Evolutionary conservation across 2,113 vertebrate species (phyloP).

Genomic region (Nothocercus julius): DNA sequence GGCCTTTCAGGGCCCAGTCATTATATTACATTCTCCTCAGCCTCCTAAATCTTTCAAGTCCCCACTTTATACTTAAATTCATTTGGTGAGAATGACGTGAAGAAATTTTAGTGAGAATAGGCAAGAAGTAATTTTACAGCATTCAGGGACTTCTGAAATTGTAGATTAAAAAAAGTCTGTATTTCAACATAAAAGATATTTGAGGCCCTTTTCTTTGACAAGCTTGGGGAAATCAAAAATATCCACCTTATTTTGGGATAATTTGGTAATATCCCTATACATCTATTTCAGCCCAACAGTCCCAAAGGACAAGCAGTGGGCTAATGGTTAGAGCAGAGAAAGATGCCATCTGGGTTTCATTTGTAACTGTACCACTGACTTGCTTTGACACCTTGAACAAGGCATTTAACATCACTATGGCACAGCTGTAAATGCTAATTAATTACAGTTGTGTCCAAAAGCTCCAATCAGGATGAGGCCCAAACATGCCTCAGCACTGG

Average conservation of each 20-base stretch:
- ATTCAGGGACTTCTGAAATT: background rate
- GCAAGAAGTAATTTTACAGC: background rate
- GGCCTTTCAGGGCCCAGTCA: background rate
- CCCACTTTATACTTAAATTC: background rate
- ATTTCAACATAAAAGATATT: background rate
- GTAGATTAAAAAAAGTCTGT: background rate
- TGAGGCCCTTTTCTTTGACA: background rate
- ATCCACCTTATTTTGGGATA: background rate
- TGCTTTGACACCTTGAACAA: conserved; percentile 41
- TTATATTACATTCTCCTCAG: background rate
- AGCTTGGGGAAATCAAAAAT: background rate
- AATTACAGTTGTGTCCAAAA: conserved; percentile 47
- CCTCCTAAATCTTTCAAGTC: background rate
- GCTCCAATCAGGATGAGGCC: conserved; percentile 3
- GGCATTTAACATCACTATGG: conserved; percentile 12
- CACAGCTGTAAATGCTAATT: conserved; percentile 46
- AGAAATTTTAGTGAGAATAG: background rate
- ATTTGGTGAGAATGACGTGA: background rate
- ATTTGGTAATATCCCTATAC: background rate
- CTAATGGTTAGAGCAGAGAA: background rate
- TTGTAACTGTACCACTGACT: background rate
- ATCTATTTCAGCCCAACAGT: background rate
- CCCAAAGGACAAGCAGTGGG: background rate
- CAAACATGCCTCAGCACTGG: background rate
- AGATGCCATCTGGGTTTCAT: conserved; percentile 46